Conservation (phyloP, 2,888 invertebrate species). For the Eurytoma adleriae region DNA sequence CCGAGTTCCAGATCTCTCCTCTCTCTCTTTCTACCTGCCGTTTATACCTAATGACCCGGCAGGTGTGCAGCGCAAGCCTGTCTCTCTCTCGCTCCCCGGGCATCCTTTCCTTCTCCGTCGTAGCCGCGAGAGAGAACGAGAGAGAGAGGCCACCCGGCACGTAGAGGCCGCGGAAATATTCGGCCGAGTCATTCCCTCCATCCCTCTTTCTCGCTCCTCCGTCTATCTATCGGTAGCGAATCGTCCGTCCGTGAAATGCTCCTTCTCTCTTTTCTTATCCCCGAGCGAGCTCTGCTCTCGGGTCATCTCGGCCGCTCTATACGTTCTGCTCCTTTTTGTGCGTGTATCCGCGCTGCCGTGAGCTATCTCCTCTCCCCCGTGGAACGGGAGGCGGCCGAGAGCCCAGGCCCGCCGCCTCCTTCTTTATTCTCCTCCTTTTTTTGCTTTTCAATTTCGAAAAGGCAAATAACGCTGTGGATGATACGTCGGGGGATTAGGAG, state of each 20-base stretch:
- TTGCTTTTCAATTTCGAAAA: conserved; percentile 34
- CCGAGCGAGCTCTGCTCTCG: not conserved
- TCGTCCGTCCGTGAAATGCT: conserved; percentile 51
- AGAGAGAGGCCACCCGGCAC: conserved; percentile 42
- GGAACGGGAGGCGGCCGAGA: not conserved
- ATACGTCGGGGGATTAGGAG: not conserved
- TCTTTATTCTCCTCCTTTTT: not conserved
- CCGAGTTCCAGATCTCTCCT: conserved; percentile 43
- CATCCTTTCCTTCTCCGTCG: conserved; percentile 30
- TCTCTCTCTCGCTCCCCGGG: conserved; percentile 53
- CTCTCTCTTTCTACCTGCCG: conserved; percentile 66
- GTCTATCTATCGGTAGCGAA: conserved; percentile 52
- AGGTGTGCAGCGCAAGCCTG: conserved; percentile 68
- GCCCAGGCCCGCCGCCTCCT: not conserved
- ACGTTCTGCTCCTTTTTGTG: not conserved
- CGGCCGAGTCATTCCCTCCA: conserved; percentile 50
- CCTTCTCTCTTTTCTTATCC: not conserved
- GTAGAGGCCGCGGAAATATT: conserved; percentile 50
- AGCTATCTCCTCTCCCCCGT: too few relatives aligned
- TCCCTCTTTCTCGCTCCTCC: not conserved
- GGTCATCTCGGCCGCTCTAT: not conserved
- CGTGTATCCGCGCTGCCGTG: not conserved
- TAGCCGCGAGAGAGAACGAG: not conserved
- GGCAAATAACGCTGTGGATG: conserved; percentile 24
- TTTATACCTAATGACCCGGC: conserved; percentile 74